Conservation (phyloP, 37 sponge, comb jelly and placozoan genomes). For the Diacarnus erythraeanus region DNA sequence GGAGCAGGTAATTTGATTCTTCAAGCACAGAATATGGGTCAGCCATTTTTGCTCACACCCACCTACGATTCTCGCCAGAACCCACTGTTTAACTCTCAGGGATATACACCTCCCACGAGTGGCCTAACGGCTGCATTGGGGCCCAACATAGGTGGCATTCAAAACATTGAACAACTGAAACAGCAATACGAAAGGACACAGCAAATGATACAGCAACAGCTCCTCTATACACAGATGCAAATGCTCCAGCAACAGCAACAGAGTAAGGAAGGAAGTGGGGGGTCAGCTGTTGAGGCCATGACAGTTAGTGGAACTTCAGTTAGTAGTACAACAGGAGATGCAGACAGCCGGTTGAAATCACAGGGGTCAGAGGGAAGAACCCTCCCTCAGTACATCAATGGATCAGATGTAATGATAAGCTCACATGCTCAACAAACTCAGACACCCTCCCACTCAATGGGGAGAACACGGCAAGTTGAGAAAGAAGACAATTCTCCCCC, state of each 20-base stretch:
- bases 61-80: slow-evolving; percentile 39
- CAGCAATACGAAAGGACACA: slow-evolving; percentile 55
- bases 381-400: slow-evolving; percentile 33
- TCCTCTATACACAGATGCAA: slow-evolving; percentile 32
- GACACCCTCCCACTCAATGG: not conserved
- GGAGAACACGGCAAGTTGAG: not conserved
- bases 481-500: not conserved
- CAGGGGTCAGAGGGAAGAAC: not conserved
- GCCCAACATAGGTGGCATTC: slow-evolving; percentile 3
- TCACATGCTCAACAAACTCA: slow-evolving; percentile 7
- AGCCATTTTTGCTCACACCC: slow-evolving; percentile 73
- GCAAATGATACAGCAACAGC: slow-evolving; percentile 48
- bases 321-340: not conserved
- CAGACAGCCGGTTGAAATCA: slow-evolving; percentile 1
- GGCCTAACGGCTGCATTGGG: slow-evolving; percentile 1
- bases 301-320: not conserved
- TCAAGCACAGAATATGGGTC: slow-evolving; percentile 77
- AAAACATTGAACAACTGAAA: slow-evolving; percentile 64
- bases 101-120: slow-evolving; percentile 26
- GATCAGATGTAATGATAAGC: slow-evolving; percentile 39
- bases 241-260: slow-evolving; percentile 26
- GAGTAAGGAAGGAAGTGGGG: not conserved
- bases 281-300: not conserved
- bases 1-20: slow-evolving; percentile 53
- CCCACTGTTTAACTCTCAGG: slow-evolving; percentile 8